These are phyloP conservation scores for Tubulanus polymorphus DNA, from an alignment of 2,888 invertebrate species.

Conservation along the genomic window DNA sequence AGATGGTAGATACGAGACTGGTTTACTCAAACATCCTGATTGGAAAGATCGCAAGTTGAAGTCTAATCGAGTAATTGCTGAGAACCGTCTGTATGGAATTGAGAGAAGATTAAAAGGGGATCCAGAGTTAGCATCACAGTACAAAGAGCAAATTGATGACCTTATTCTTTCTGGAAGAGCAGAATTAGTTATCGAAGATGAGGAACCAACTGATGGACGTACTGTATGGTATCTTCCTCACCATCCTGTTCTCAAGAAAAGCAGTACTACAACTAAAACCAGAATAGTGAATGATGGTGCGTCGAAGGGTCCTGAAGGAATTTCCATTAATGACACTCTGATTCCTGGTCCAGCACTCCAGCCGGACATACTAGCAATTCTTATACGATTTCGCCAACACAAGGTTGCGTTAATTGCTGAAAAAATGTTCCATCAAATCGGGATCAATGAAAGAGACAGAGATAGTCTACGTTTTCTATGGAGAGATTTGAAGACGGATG, in stretches of 20 bases:
- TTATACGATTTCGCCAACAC: conserved; percentile 7
- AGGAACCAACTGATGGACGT: background rate
- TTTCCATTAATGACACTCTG: conserved; percentile 8
- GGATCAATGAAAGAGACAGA: conserved; percentile 7
- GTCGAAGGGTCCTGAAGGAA: background rate
- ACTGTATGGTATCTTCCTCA: conserved; percentile 5
- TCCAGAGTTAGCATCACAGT: background rate
- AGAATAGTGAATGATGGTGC: conserved; percentile 10
- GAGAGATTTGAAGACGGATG: conserved; percentile 6
- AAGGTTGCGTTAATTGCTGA: conserved; percentile 8
- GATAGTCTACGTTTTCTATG: conserved; percentile 11
- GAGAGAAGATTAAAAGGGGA: background rate
- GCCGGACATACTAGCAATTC: conserved; percentile 3
- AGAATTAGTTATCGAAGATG: background rate
- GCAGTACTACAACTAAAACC: conserved; percentile 6
- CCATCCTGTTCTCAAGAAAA: conserved; percentile 2
- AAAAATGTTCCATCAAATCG: conserved; percentile 12
- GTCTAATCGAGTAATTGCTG: background rate
- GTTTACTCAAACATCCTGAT: background rate
- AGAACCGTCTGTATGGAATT: background rate
- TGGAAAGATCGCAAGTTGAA: background rate
- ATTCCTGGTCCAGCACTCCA: conserved; percentile 10
- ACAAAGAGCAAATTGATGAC: background rate
- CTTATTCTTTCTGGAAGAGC: background rate
- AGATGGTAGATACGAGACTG: background rate